Percentiles rank a stretch among this genome's conserved stretches.
These are phyloP conservation scores for Aldabrachelys gigantea DNA, from an alignment of 2,113 vertebrate genomes.

Conservation along the genomic window DNA sequence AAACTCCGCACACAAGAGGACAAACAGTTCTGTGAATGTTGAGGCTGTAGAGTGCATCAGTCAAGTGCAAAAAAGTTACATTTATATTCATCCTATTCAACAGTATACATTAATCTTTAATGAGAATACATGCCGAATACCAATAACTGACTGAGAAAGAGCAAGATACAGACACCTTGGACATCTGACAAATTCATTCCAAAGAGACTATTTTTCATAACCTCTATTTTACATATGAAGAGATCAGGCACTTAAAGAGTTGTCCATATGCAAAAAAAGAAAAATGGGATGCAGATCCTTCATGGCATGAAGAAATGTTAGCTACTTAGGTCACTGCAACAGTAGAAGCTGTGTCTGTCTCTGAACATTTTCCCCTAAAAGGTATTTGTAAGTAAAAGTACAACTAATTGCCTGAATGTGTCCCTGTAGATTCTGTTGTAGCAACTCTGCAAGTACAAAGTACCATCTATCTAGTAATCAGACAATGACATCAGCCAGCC, in stretches of 20 bases:
- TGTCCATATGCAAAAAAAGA: neutral
- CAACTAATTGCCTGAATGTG: neutral
- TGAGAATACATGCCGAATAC: fast-evolving
- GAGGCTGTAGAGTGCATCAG: conserved; percentile 46
- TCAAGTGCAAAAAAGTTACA: conserved; percentile 71
- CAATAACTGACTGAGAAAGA: neutral
- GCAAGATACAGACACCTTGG: fast-evolving
- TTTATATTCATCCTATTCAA: neutral
- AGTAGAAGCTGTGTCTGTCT: neutral
- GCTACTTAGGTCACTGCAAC: conserved; percentile 15
- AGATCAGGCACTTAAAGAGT: neutral
- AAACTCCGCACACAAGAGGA: conserved; percentile 36
- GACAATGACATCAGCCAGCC: neutral
- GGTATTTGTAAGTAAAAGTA: neutral
- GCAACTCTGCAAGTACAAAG: neutral
- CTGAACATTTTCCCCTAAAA: neutral
- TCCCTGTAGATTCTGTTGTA: neutral
- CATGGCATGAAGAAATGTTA: neutral
- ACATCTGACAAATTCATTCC: neutral
- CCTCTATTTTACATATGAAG: neutral
- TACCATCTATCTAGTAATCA: neutral
- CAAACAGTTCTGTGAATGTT: conserved; percentile 14
- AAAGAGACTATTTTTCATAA: neutral
- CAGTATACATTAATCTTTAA: neutral
- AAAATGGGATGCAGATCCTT: neutral